Evolutionary conservation across 2,888 invertebrate genomes (phyloP), one percentile per base, ranked within the genome.

Genomic region (Pseudococcus jackbeardsleyi): DNA sequence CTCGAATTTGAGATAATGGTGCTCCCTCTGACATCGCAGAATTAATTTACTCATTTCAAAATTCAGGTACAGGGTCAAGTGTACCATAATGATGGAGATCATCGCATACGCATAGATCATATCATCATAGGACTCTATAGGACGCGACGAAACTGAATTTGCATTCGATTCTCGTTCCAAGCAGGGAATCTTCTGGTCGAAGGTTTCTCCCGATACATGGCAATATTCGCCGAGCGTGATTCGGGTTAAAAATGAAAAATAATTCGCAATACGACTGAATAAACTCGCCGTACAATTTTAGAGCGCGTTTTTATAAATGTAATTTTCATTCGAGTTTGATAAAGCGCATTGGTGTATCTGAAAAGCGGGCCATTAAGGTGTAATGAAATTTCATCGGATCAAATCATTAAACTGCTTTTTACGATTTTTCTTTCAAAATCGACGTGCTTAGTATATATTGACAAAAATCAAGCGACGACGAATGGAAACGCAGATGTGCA

Each of bases 391-490:
- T 72, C 68, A 72, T 72, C 68, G 68, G 6, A 33, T 72, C 68
- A 72, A 33, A 72, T 72, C 68, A 72, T 72, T 72, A 72, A 72
- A 72, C 33, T 33, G 68, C 68, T 72, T 72, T 72, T 72, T 72
- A 72, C 68, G 68, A 72, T 72, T 72, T 72, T 72, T 72, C 22
- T 72, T 33, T 72, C 68, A 11, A 59, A 59, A 19, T 59, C 59
- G 59, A 59, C 59, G 59, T 59, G 59, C 59, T 59, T 59, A 59
- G 59, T 59, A 33, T 33, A 72, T 72, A 33, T 33, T 72, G 68
- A 72, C 68, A 72, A 72, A 22, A 72, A 72, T 33, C 68, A 72
- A 72, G 22, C 68, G 12, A 33, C 68, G 33, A 59, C 59, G 59
- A 59, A 59, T 6, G 9, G 9, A 19, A 59, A 59, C 59, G 19